Evolutionary conservation across 37 sponge, comb jelly and placozoan genomes (phyloP).

Genomic region (Diacarnus erythraeanus): DNA sequence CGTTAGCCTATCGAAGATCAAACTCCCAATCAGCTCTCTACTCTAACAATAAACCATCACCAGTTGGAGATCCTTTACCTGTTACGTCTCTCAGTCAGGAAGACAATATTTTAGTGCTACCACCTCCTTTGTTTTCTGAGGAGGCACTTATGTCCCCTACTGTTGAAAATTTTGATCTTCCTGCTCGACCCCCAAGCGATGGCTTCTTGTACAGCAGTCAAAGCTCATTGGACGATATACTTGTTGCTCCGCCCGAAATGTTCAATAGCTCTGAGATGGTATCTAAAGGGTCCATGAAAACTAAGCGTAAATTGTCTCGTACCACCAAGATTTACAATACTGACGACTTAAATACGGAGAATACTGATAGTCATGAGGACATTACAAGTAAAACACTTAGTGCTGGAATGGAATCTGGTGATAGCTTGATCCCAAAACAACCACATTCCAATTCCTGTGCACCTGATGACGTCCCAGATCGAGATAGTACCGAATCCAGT

Average conservation of each 20-base stretch:
- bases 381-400: not conserved
- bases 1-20: not conserved
- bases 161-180: not conserved
- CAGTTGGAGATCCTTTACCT: not conserved
- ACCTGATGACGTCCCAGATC: not conserved
- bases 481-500: constrained; percentile 55
- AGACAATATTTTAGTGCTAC: not conserved
- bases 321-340: not conserved
- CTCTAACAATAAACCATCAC: not conserved
- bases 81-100: not conserved
- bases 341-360: not conserved
- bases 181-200: not conserved
- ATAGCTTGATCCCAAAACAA: not conserved
- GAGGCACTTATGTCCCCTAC: not conserved
- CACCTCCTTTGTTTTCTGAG: not conserved
- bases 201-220: constrained; percentile 1
- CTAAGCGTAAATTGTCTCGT: not conserved
- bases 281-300: no score
- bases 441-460: not conserved
- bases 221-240: constrained; percentile 43
- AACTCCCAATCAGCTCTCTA: not conserved
- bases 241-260: constrained; percentile 46
- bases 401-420: no score
- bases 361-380: not conserved
- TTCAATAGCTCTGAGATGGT: not conserved